Percentiles rank a stretch among this genome's conserved stretches.
These are phyloP conservation scores for Patella ulyssiponensis DNA, from an alignment of 2,888 invertebrate species.

Conservation along the genomic window DNA sequence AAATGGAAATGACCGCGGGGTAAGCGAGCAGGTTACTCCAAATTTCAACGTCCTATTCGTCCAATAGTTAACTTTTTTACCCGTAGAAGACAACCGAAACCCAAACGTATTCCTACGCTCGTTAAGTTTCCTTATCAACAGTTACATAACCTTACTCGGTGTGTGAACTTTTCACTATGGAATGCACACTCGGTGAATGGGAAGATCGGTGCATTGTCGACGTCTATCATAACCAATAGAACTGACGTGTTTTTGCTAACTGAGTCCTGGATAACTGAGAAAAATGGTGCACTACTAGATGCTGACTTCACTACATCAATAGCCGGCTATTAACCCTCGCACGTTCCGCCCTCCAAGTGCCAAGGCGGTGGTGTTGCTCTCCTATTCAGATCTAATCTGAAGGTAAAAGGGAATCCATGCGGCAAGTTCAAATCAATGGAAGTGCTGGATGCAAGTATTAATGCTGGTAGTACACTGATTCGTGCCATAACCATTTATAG, in stretches of 20 bases:
- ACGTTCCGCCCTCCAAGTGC: not conserved
- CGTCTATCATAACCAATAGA: too few relatives aligned
- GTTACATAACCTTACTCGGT: not conserved
- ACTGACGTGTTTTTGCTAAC: too few relatives aligned
- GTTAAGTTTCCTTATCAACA: not conserved
- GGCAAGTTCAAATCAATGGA: not conserved
- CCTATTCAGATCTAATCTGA: not conserved
- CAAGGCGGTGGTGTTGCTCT: not conserved
- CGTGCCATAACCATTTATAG: too few relatives aligned
- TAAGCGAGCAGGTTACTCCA: constrained; percentile 4
- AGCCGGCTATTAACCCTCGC: not conserved
- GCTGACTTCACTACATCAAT: not conserved
- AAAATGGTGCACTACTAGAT: not conserved
- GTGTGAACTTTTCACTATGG: not conserved
- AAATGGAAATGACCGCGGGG: not conserved
- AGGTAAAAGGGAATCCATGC: not conserved
- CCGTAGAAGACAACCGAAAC: not conserved
- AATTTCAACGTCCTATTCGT: not conserved
- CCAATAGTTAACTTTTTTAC: not conserved
- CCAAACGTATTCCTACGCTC: not conserved
- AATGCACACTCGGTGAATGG: not conserved
- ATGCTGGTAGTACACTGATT: too few relatives aligned
- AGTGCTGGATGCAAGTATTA: not conserved
- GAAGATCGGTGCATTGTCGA: not conserved
- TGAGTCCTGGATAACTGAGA: not conserved